phyloP scores from a whole-genome alignment of 2,797 vertebrate genomes.

The Sebastiscus tertius region DNA sequence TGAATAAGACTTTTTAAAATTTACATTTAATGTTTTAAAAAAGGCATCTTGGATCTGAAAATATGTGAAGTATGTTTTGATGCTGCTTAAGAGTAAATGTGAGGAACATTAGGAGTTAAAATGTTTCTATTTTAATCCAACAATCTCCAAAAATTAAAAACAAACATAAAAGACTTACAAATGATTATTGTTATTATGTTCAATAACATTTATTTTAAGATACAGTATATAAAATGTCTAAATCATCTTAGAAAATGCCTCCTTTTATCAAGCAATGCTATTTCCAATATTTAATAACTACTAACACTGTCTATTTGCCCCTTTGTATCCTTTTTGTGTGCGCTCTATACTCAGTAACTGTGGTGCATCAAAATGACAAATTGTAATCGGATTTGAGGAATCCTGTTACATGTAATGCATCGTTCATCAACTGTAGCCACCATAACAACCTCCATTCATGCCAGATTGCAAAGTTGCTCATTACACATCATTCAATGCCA shows the following conservation, averaged over 20 bases:
- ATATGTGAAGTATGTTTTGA: background rate
- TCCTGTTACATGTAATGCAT: constrained; percentile 18
- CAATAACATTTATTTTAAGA: background rate
- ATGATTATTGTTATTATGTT: background rate
- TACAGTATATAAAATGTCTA: background rate
- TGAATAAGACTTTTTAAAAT: background rate
- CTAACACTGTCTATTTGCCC: background rate
- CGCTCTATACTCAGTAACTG: background rate
- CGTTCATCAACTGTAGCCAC: constrained; percentile 4
- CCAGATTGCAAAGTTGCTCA: constrained; percentile 58
- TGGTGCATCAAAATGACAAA: constrained; percentile 5
- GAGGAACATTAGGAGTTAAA: background rate
- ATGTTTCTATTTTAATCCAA: background rate
- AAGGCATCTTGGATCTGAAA: background rate
- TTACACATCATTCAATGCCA: constrained; percentile 57
- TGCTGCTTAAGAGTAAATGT: background rate
- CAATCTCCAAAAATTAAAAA: background rate
- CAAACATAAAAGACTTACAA: background rate
- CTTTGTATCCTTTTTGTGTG: background rate
- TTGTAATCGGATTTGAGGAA: constrained; percentile 21
- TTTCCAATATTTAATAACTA: background rate
- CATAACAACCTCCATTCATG: constrained; percentile 41
- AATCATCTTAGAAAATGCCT: background rate
- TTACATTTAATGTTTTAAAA: background rate
- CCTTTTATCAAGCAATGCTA: background rate